A percentile compares a stretch with the other conserved stretches of the same genome.
Evolutionary conservation across 2,113 vertebrate species (phyloP).

Genomic region (Crotophaga sulcirostris): DNA sequence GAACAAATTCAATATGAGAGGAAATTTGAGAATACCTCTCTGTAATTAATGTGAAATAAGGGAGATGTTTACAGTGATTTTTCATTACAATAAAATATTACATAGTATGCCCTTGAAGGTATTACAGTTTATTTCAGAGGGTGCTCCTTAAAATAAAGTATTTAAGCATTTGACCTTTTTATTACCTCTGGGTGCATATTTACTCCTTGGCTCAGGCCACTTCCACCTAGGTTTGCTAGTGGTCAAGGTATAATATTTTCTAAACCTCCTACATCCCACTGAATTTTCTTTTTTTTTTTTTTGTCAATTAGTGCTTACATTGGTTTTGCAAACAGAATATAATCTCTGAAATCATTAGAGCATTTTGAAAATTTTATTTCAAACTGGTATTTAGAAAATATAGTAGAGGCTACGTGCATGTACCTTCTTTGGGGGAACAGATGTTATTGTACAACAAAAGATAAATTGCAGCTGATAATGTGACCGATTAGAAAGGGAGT

Average conservation of each 20-base stretch:
- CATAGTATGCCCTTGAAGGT: background rate
- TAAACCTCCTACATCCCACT: background rate
- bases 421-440: background rate
- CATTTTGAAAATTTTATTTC: slow-evolving; percentile 4
- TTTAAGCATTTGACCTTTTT: background rate
- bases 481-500: background rate
- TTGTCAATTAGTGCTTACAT: background rate
- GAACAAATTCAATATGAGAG: background rate
- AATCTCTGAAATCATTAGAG: background rate
- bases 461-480: background rate
- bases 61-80: slow-evolving; percentile 41
- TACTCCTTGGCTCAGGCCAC: background rate
- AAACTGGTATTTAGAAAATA: slow-evolving; percentile 15
- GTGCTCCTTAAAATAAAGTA: background rate
- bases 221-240: background rate
- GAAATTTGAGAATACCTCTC: background rate
- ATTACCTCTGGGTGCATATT: background rate
- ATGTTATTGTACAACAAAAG: slow-evolving; percentile 13
- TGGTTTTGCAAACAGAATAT: background rate
- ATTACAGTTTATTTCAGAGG: background rate
- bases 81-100: background rate
- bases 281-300: background rate
- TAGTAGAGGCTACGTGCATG: background rate
- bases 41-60: slow-evolving; percentile 12
- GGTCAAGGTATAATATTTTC: background rate